phyloP scores from a whole-genome alignment of 2,888 invertebrate species.

The Timandra comae region DNA sequence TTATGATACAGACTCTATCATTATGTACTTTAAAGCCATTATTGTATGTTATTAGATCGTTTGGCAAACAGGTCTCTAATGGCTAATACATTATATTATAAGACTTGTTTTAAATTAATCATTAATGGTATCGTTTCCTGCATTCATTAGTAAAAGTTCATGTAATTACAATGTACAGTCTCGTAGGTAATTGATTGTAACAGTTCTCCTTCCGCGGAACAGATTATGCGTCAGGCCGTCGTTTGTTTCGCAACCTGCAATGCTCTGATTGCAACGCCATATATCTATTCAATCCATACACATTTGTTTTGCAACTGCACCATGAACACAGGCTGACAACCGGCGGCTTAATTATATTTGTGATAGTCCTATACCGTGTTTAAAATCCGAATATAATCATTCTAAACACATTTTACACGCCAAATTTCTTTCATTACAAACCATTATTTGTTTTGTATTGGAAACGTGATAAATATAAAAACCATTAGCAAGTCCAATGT shows the following conservation, averaged over 20 bases:
- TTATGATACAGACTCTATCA: slow-evolving; percentile 12
- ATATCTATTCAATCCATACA: slow-evolving; percentile 31
- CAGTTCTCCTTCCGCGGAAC: slow-evolving; percentile 53
- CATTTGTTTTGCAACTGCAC: slow-evolving; percentile 45
- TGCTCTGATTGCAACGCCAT: slow-evolving; percentile 70
- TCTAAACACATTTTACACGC: slow-evolving; percentile 3
- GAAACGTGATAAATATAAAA: slow-evolving; percentile 6
- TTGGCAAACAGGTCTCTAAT: too few relatives aligned
- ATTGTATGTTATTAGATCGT: too few relatives aligned
- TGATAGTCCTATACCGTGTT: slow-evolving; percentile 25
- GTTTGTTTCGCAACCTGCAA: slow-evolving; percentile 64
- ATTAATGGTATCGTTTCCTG: too few relatives aligned
- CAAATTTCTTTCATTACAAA: slow-evolving; percentile 8
- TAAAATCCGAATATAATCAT: slow-evolving; percentile 7
- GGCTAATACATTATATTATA: too few relatives aligned
- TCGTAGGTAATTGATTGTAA: slow-evolving; percentile 32
- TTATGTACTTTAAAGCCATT: slow-evolving; percentile 3
- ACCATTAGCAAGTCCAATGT: slow-evolving; percentile 33
- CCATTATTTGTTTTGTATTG: slow-evolving; percentile 12
- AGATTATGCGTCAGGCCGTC: slow-evolving; percentile 58
- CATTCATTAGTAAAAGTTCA: too few relatives aligned
- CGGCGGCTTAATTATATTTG: slow-evolving; percentile 14
- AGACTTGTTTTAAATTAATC: too few relatives aligned
- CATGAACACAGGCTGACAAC: slow-evolving; percentile 22
- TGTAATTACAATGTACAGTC: too few relatives aligned